Conservation (phyloP, 2,113 vertebrate species). For the Scophthalmus maximus region DNA sequence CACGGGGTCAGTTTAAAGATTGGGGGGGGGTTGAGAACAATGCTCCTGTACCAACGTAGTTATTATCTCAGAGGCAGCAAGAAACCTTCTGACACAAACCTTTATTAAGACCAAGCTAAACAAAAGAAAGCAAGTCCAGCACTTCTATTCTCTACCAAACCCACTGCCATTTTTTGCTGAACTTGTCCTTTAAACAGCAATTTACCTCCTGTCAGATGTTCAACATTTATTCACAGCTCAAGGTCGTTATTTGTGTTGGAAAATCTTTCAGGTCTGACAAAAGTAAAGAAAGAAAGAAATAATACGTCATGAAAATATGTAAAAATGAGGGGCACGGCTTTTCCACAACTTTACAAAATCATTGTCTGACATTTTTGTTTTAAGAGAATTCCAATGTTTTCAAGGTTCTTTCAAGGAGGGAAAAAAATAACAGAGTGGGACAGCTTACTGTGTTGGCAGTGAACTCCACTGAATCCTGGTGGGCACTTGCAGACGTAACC, state of each 20-base stretch:
- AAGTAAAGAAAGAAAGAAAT: too few relatives aligned
- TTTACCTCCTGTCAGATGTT: slow-evolving; percentile 50
- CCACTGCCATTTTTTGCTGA: slow-evolving; percentile 62
- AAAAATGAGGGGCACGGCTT: neutral
- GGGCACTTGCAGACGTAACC: slow-evolving; percentile 97
- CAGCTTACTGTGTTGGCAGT: slow-evolving; percentile 99
- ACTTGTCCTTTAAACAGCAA: slow-evolving; percentile 49
- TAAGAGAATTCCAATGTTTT: neutral
- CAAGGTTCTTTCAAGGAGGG: neutral
- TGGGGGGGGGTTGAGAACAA: slow-evolving; percentile 36
- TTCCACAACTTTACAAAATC: neutral
- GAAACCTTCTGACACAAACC: slow-evolving; percentile 57
- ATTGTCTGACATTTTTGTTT: neutral
- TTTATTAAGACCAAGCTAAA: slow-evolving; percentile 68
- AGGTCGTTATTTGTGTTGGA: slow-evolving; percentile 49
- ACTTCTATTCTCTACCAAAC: slow-evolving; percentile 56
- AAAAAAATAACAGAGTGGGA: neutral
- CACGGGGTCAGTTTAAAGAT: slow-evolving; percentile 35
- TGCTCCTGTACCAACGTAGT: slow-evolving; percentile 13
- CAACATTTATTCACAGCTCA: slow-evolving; percentile 44
- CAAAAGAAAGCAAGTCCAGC: slow-evolving; percentile 71
- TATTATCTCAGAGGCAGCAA: slow-evolving; percentile 49
- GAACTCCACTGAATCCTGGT: slow-evolving; percentile 93
- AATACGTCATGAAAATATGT: neutral
- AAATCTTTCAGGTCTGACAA: slow-evolving; percentile 13